Evolutionary conservation across 2,797 vertebrate species (phyloP), one percentile per base, ranked within the genome.

Genomic region (Malacoctenus gilli): DNA sequence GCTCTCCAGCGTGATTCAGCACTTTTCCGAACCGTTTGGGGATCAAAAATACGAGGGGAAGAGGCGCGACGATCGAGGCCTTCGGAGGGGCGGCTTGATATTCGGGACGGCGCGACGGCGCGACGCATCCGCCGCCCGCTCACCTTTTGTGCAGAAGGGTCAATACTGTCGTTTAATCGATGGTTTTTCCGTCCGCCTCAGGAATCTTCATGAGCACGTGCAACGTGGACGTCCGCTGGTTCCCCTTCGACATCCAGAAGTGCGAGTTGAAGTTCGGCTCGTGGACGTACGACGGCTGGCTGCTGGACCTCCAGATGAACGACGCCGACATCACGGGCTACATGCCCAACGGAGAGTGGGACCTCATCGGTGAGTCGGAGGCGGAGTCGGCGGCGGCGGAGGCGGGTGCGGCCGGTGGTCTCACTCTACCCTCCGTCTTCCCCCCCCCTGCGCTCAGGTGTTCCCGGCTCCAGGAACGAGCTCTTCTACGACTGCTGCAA

Each of bases 121-220:
- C 4, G 20, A 42, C 37, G 23, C 15, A 42, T 57, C 14, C 58
- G n/a, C 40, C 60, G 20, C 30, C 38, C 25, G 21, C 39, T 60
- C 63, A 52, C 41, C 55, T 59, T 52, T 44, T 14, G n/a, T 8
- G 14, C 51, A 52, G 15, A 16, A 31, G 2, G 53, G 37, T 65
- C 63, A 74, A n/a, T 55, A 19, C 2, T 31, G 34, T 44, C 35
- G 13, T 63, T 67, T 42, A 23, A 35, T 49, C 15, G 25, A 50
- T 11, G 54, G 56, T 49, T 36, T 8, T 43, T 36, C 11, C 25
- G 1, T 25, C 36, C 14, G 12, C 15, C 20, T 32, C 75, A 93
- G 92, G 92, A 5, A 93, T 93, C 78, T 93, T 93, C 41, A 93
- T 90, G 90, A 93, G 92, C 69, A 93, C 92, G 1, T 93, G 92